These are phyloP conservation scores for Drosophila nigrodunni DNA, from an alignment of 1,140 invertebrate genomes.

Conservation along the genomic window DNA sequence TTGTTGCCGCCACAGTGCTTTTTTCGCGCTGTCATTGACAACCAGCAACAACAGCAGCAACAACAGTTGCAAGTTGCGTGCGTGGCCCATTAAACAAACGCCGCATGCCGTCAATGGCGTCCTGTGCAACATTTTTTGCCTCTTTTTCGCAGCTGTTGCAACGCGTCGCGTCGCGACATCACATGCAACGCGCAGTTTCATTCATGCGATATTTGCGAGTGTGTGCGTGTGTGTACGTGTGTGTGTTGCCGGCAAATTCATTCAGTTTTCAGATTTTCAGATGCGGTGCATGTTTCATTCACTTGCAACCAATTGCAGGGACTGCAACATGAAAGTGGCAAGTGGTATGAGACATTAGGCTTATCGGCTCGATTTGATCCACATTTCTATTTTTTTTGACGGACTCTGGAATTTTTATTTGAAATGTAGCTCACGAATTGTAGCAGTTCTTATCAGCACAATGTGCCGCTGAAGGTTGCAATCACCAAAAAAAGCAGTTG, in stretches of 20 bases:
- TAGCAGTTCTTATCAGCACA: conserved; percentile 12
- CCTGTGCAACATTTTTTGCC: conserved; percentile 24
- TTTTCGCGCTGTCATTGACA: conserved; percentile 47
- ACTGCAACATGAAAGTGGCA: conserved; percentile 14
- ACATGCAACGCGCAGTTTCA: conserved; percentile 71
- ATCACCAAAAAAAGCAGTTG: not conserved
- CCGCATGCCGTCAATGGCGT: conserved; percentile 53
- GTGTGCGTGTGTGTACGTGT: conserved; percentile 51
- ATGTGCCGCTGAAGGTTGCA: not conserved
- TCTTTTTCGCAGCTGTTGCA: conserved; percentile 45
- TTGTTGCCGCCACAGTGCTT: conserved; percentile 28
- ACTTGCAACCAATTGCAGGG: conserved; percentile 32
- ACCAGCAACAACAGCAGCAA: conserved; percentile 14
- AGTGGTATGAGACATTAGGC: conserved; percentile 5
- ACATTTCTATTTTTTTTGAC: not conserved
- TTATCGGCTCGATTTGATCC: conserved; percentile 28
- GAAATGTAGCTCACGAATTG: conserved; percentile 19
- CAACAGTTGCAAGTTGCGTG: conserved; percentile 54
- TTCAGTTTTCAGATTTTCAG: conserved; percentile 53
- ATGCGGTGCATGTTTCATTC: conserved; percentile 54
- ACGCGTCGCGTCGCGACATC: conserved; percentile 36
- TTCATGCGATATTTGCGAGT: conserved; percentile 56
- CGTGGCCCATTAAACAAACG: conserved; percentile 77
- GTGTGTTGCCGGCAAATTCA: conserved; percentile 67
- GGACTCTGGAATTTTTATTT: not conserved